Conservation (phyloP, 2,797 vertebrate species). For the Apodemus agrarius region DNA sequence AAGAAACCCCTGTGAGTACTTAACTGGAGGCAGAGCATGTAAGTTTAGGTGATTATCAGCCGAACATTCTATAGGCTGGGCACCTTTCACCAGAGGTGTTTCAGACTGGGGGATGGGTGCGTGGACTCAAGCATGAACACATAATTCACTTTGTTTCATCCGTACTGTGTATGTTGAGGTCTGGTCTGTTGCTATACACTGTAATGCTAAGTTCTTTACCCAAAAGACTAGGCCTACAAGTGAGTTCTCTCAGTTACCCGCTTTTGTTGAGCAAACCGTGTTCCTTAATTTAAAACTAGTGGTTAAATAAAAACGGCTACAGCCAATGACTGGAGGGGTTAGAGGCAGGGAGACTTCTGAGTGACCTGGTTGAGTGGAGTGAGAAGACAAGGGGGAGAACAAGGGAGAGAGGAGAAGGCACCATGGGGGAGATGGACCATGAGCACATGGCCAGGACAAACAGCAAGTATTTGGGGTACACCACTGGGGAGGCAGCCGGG, state of each 20-base stretch:
- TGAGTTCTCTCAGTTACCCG: not conserved
- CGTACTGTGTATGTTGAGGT: not conserved
- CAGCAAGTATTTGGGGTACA: not conserved
- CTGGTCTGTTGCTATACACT: not conserved
- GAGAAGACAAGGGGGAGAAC: not conserved
- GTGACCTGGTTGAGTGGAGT: not conserved
- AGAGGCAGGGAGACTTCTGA: not conserved
- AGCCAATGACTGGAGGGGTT: not conserved
- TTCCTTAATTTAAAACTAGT: not conserved
- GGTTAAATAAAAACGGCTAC: not conserved
- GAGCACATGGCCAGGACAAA: not conserved
- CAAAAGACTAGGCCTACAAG: not conserved
- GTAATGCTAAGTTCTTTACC: not conserved
- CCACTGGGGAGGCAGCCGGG: too few species aligned
- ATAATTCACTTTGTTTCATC: not conserved
- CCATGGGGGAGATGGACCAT: not conserved
- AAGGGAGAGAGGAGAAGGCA: too few species aligned
- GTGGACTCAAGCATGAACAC: not conserved
- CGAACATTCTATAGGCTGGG: not conserved
- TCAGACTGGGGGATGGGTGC: not conserved
- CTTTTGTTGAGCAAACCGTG: not conserved
- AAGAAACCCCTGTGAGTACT: not conserved
- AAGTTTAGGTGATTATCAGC: not conserved
- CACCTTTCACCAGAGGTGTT: not conserved
- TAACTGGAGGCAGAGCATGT: not conserved